Evolutionary conservation across 2,888 invertebrate species (phyloP), one percentile per base, ranked within the genome.

Genomic region (Volucella bombylans): DNA sequence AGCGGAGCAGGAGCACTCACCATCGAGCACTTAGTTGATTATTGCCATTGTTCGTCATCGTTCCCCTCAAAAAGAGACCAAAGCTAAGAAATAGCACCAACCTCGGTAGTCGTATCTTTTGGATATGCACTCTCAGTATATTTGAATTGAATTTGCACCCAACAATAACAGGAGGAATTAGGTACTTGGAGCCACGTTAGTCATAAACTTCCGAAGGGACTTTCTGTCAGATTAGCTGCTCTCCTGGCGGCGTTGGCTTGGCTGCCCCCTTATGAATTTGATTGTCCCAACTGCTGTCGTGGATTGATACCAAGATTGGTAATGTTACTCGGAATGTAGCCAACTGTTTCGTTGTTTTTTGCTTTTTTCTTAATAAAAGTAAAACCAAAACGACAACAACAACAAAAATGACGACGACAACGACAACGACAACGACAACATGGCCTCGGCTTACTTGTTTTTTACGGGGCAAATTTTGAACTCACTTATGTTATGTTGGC

Each of bases 281-380:
- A 59, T 76, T 74, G 61, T 79, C 71, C 71, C 57, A 74, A 15
- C 80, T 67, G 52, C 68, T 23, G 57, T 55, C 9, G 38, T 57
- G 74, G 83, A 79, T 74, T 80, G 80, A 74, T 80, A 67, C 79
- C 74, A 62, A 83, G 71, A 80, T 80, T 83, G 80, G 83, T 83
- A 71, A 80, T 80, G 83, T 71, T 64, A 76, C 61, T 80, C 59
- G 71, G 83, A 76, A 82, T 71, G 52, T 74, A 71, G 65, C 69
- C 54, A 67, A 69, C 64, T 65, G 72, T 55, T 59, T 64, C 57
- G n/a, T n/a, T n/a, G n/a, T 15, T 10, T 18, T 43, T 43, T 43
- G 18, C 1, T 61, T 15, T 69, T 45, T 77, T 62, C 18, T 69
- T 57, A 31, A 59, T 18, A 62, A 68, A 61, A 68, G 41, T n/a